These are phyloP conservation scores for Amblyjoppa proteus DNA, from an alignment of 2,888 invertebrate species.

Conservation along the genomic window DNA sequence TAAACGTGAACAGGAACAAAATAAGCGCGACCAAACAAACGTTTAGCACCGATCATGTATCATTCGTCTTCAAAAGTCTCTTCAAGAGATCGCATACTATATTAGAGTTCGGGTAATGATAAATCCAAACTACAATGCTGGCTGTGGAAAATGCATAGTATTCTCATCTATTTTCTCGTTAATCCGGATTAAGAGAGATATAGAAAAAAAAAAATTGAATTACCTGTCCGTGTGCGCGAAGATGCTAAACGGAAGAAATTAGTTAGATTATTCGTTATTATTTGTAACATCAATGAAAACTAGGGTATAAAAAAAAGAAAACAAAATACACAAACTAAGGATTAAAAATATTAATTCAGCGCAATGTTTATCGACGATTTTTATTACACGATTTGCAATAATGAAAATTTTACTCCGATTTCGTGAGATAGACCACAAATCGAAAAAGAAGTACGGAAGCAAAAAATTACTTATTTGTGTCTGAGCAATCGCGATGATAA, in stretches of 20 bases:
- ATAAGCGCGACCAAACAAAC: conserved; percentile 28
- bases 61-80: conserved; percentile 64
- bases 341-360: conserved; percentile 16
- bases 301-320: conserved; percentile 35
- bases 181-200: conserved; percentile 46
- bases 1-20: neutral
- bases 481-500: neutral
- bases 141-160: conserved; percentile 76
- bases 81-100: conserved; percentile 64
- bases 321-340: conserved; percentile 24
- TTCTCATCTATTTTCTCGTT: conserved; percentile 67
- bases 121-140: conserved; percentile 76
- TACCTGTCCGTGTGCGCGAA: conserved; percentile 43
- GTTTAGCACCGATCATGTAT: conserved; percentile 37
- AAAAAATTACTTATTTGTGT: neutral
- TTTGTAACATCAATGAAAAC: conserved; percentile 41
- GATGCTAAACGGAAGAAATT: conserved; percentile 51
- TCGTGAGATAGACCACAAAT: neutral
- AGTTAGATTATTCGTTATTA: conserved; percentile 53
- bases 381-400: conserved; percentile 46
- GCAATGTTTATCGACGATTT: conserved; percentile 32
- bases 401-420: neutral
- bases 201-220: conserved; percentile 33
- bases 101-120: conserved; percentile 70
- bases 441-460: neutral